These are phyloP conservation scores for Adelphocoris suturalis DNA, from an alignment of 2,888 invertebrate species.

Conservation along the genomic window DNA sequence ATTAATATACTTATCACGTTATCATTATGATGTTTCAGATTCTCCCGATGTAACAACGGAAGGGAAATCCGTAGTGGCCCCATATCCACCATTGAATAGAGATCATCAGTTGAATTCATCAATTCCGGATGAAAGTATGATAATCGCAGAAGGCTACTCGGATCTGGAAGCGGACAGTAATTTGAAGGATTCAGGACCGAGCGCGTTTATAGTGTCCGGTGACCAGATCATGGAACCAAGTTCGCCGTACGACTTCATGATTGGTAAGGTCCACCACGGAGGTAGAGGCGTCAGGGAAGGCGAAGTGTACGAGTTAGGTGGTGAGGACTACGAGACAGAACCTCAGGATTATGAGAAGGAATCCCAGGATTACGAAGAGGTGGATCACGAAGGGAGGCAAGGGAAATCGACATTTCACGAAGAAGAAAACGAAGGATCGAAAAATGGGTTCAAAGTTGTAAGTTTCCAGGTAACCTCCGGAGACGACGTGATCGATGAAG, in stretches of 20 bases:
- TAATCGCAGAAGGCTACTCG: conserved; percentile 56
- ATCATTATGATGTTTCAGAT: not conserved
- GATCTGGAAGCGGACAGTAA: not conserved
- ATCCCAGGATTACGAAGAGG: conserved; percentile 23
- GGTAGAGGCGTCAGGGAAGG: not conserved
- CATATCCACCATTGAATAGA: not conserved
- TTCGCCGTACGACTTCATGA: conserved; percentile 47
- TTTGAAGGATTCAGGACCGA: not conserved
- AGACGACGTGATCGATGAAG: conserved; percentile 52
- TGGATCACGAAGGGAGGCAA: not conserved
- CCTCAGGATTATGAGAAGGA: not conserved
- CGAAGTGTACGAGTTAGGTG: not conserved
- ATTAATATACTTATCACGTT: too few relatives aligned
- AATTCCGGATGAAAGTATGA: conserved; percentile 50
- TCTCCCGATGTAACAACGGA: not conserved
- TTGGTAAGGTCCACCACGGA: not conserved
- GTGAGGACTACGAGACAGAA: not conserved
- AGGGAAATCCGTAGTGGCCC: not conserved
- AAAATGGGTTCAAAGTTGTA: conserved; percentile 61
- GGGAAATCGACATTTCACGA: conserved; percentile 53
- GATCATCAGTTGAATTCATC: not conserved
- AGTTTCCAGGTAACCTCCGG: conserved; percentile 56
- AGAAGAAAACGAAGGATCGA: conserved; percentile 49
- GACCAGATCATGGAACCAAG: conserved; percentile 42
- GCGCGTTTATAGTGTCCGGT: not conserved